Evolutionary conservation across 2,888 invertebrate species (phyloP).

Genomic region (Gryllus longicercus): DNA sequence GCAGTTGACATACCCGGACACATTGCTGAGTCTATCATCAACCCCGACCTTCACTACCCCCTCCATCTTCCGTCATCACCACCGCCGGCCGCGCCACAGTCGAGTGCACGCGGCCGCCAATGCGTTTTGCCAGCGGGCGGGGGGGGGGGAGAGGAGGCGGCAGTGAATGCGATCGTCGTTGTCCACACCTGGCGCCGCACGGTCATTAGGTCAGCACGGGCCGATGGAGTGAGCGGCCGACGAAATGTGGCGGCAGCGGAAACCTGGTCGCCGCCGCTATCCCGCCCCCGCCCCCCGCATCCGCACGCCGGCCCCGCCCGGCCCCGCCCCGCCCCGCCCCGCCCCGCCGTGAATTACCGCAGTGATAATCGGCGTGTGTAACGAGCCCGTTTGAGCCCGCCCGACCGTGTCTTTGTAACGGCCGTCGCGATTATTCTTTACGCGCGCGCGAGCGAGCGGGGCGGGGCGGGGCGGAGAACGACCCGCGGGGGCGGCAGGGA

Average conservation of each 20-base stretch:
- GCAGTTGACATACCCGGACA: too few species aligned
- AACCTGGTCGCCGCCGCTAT: too few species aligned
- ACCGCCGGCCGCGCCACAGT: too few species aligned
- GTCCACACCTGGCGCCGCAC: neutral
- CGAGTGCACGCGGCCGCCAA: too few species aligned
- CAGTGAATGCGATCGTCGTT: neutral
- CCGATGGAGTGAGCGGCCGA: neutral
- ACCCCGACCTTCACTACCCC: too few species aligned
- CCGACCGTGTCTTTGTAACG: neutral
- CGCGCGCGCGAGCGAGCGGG: neutral
- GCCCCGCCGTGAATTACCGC: neutral
- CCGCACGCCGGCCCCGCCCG: too few species aligned
- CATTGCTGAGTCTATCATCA: too few species aligned
- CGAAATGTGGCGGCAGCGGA: neutral
- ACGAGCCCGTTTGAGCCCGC: neutral
- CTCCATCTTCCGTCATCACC: too few species aligned
- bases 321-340: too few species aligned
- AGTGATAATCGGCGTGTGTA: neutral
- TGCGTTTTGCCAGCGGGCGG: neutral
- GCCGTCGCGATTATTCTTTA: constrained; percentile 1
- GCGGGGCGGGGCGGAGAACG: neutral
- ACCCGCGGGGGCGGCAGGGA: neutral
- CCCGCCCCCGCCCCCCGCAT: too few species aligned
- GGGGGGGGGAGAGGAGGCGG: neutral
- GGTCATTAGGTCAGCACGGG: neutral